phyloP scores from a whole-genome alignment of 2,113 vertebrate genomes.

The Ginglymostoma cirratum region DNA sequence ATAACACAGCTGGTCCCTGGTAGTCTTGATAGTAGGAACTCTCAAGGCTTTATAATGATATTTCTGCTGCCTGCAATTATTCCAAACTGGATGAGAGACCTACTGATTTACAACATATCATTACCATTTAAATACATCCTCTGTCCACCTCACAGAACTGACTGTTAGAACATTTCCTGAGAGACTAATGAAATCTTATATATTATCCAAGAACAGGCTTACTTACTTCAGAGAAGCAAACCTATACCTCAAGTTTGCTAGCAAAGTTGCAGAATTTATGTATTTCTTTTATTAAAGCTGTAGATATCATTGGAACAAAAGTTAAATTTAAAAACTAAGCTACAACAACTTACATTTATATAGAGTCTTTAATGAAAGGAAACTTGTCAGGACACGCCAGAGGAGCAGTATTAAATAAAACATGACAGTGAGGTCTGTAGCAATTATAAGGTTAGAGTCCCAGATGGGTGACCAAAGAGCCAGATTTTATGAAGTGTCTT shows the following conservation, averaged over 20 bases:
- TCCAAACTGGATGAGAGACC: background rate
- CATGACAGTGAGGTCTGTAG: background rate
- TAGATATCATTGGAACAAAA: background rate
- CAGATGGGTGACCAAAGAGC: background rate
- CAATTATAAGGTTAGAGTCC: background rate
- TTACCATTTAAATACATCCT: background rate
- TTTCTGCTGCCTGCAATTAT: background rate
- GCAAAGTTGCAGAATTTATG: background rate
- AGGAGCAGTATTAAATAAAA: background rate
- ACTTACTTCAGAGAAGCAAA: background rate
- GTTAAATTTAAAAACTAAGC: background rate
- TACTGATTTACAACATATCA: slow-evolving; percentile 2
- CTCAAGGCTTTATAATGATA: background rate
- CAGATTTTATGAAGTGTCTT: no score
- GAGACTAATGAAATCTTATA: background rate
- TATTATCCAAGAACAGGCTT: background rate
- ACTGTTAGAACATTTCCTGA: background rate
- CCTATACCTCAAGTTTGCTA: background rate
- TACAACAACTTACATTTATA: background rate
- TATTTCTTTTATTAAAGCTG: background rate
- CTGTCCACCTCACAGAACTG: no score
- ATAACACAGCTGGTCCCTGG: background rate
- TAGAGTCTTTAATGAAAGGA: background rate
- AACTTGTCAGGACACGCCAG: background rate
- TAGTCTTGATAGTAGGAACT: background rate